Evolutionary conservation across 2,797 vertebrate species (phyloP), one percentile per base, ranked within the genome.

Genomic region (Sylvilagus floridanus): DNA sequence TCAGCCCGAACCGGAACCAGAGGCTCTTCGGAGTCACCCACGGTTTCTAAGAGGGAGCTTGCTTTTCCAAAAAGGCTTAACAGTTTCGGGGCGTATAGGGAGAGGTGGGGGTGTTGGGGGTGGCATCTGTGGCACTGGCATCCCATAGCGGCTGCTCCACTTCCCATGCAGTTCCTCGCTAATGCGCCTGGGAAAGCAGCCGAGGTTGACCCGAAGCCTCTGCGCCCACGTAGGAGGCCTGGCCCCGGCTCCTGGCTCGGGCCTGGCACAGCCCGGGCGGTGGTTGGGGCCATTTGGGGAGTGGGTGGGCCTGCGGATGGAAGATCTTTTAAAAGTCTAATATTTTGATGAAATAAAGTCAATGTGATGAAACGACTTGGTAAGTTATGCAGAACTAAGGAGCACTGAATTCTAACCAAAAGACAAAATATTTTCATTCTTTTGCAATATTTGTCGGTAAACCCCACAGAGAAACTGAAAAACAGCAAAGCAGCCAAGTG

Each of bases 21-120:
- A 90, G 66, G 52, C 85, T 87, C 90, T 87, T 83, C 79, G 75
- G 32, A 87, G 77, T 57, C 71, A 69, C 8, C 42, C 19, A 77
- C 0, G 5, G 8, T 73, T 77, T 76, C 76, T n/a, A 22, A 65
- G 60, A 75, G 91, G 65, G 50, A 71, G 66, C 4, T 57, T 4
- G 35, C 4, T 37, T 65, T 71, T 22, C 0, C 42, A 57, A 19
- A 26, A 35, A 35, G 13, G 1, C 8, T 17, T 8, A 42, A 32
- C 50, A 26, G 37, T 14, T 50, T 22, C 21, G 1, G 62, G 57
- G n/a, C n/a, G 30, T 21, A 22, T 3, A 54, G n/a, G 60, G 71
- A 69, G 4, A 69, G 50, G 52, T 62, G 7, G 62, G 13, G 54
- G 17, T 4, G 54, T 57, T 57, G 54, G 16, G 54, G 54, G 54